Base-by-base conservation (phyloP, 2,797 vertebrate genomes). In the Halcyon badia region DNA sequence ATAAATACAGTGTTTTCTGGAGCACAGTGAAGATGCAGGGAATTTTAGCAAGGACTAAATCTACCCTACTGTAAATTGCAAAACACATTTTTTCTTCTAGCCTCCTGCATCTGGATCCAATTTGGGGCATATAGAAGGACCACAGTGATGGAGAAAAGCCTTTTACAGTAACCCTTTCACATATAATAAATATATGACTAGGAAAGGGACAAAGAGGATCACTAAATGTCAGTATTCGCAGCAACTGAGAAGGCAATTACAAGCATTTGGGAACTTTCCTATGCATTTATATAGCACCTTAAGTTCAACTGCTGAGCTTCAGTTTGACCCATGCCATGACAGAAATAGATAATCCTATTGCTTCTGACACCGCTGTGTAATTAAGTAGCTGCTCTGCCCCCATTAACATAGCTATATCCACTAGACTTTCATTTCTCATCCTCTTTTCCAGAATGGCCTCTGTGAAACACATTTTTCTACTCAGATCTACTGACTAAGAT, bases 221-320 rank as follows among this genome's bases (percentile, higher is more conserved):
- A 90, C 91, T 66, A 86, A 90, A 62, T 60, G 81, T 37, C 83
- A 77, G 73, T 72, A 92, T 87, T 92, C 83, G 62, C 35, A 93
- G 88, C 58, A 90, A 92, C 57, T n/a, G 49, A 89, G 46, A 87
- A 12, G 46, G 46, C 4, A 49, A 75, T 89, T 61, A 80, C 35
- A 77, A 91, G 64, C 78, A 52, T 73, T 90, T 82, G 57, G 26
- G 88, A 65, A 58, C 73, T 81, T 96, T 58, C 30, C 42, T 86
- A 58, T 86, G 61, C 72, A 91, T 93, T 96, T 95, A 87, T 86
- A 91, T 77, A 62, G 90, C 91, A 91, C 42, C 86, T 94, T 86
- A 89, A 87, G 52, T 91, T 90, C 84, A 96, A 72, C 15, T 68
- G n/a, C 24, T 86, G 65, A 58, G 49, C 79, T 75, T 94, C 49